Percentiles rank a stretch among this genome's conserved stretches.
phyloP scores from a whole-genome alignment of 2,888 invertebrate species.

The Coleophora flavipennella region DNA sequence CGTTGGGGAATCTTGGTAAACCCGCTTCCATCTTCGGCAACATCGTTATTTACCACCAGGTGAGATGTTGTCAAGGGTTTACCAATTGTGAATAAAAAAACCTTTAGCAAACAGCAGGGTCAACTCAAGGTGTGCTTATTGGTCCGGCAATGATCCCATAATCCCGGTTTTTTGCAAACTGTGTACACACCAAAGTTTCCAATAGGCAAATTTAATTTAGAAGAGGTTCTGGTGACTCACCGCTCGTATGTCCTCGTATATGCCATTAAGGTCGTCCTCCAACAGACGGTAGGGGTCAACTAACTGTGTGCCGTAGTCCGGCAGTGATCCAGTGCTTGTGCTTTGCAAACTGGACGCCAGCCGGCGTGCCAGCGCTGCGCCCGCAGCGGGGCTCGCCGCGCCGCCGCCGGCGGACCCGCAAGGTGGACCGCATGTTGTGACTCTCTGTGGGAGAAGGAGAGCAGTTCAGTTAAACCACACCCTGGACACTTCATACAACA shows the following conservation, averaged over 20 bases:
- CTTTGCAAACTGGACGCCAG: conserved; percentile 81
- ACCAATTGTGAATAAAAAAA: no score
- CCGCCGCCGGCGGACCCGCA: conserved; percentile 42
- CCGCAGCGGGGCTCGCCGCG: conserved; percentile 33
- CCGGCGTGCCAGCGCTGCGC: conserved; percentile 45
- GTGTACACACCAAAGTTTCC: not conserved
- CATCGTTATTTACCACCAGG: no score
- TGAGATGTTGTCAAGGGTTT: no score
- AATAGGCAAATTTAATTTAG: no score
- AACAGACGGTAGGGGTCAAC: conserved; percentile 90
- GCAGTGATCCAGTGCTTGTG: conserved; percentile 85
- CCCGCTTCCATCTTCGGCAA: no score
- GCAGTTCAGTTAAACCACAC: no score
- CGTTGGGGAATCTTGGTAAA: no score
- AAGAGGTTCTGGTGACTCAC: conserved; percentile 54
- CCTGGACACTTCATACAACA: no score
- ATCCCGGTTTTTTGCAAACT: no score
- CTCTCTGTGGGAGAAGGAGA: conserved; percentile 32
- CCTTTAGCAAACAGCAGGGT: no score
- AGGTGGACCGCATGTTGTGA: conserved; percentile 56
- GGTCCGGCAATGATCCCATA: no score
- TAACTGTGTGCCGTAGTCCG: conserved; percentile 79
- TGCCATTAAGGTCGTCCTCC: conserved; percentile 88
- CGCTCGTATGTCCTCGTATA: conserved; percentile 89
- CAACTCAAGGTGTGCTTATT: no score